Evolutionary conservation across 2,888 invertebrate species (phyloP).

Genomic region (Sphaeridia pumilis): DNA sequence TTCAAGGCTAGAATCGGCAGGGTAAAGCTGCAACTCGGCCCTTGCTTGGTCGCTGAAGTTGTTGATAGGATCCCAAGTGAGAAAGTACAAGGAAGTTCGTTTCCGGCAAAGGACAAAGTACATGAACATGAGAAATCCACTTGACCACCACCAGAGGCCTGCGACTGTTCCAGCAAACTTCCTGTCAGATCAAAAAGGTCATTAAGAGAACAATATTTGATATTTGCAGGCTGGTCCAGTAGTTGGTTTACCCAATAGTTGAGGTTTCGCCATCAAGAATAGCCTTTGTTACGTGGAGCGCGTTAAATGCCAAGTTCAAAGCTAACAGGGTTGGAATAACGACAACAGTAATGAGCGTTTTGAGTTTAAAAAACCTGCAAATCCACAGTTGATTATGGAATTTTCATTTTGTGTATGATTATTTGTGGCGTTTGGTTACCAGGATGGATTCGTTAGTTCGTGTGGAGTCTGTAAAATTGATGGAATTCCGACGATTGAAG

Average conservation of each 20-base stretch:
- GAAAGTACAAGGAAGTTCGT: not conserved
- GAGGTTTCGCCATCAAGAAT: not conserved
- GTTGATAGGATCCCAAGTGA: not conserved
- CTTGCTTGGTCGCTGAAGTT: not conserved
- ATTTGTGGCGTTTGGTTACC: no score
- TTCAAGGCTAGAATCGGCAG: constrained; percentile 14
- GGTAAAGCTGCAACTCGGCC: not conserved
- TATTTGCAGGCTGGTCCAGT: not conserved
- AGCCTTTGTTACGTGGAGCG: not conserved
- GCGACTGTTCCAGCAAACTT: not conserved
- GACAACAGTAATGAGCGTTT: not conserved
- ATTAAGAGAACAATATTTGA: not conserved
- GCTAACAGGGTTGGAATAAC: not conserved
- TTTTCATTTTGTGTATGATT: no score
- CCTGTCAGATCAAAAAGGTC: not conserved
- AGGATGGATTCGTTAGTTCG: no score
- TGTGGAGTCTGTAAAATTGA: not conserved
- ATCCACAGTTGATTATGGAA: no score
- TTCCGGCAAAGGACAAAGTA: not conserved
- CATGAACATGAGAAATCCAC: constrained; percentile 1
- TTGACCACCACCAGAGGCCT: constrained; percentile 1
- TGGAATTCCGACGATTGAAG: not conserved
- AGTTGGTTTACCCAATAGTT: not conserved
- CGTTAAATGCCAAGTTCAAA: not conserved
- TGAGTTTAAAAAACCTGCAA: no score